Evolutionary conservation across 2,113 vertebrate species (phyloP).

Genomic region (Sander vitreus): DNA sequence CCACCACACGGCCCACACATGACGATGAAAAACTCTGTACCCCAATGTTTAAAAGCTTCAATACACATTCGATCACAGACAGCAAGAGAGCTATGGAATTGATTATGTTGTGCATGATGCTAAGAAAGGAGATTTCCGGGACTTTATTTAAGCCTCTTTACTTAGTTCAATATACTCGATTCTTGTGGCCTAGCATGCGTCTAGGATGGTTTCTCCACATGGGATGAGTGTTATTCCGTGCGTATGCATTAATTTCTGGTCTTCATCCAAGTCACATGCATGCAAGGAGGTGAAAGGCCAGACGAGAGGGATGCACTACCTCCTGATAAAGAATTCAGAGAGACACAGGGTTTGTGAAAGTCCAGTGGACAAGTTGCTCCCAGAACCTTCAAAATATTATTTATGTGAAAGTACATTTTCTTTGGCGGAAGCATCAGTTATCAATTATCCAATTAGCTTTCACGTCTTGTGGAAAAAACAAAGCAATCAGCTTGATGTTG

Average conservation of each 20-base stretch:
- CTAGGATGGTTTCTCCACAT: constrained; percentile 20
- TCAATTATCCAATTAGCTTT: constrained; percentile 55
- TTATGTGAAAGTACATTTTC: background rate
- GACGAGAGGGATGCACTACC: background rate
- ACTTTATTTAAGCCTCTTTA: constrained; percentile 46
- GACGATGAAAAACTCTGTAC: background rate
- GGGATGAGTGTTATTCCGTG: constrained; percentile 20
- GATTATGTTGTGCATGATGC: constrained; percentile 27
- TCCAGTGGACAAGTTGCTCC: background rate
- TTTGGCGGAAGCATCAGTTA: background rate
- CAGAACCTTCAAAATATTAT: background rate
- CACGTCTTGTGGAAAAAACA: constrained; percentile 36
- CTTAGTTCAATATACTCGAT: constrained; percentile 20
- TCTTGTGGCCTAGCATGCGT: constrained; percentile 37
- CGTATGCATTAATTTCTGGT: constrained; percentile 24
- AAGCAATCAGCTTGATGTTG: constrained; percentile 42
- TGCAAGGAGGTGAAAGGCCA: constrained; percentile 21
- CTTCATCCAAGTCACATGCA: constrained; percentile 35
- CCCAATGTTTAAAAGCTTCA: constrained; percentile 45
- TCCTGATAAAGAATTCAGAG: constrained; percentile 6
- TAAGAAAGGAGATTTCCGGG: constrained; percentile 18
- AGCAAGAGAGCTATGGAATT: constrained; percentile 16
- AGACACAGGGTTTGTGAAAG: background rate
- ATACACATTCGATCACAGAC: constrained; percentile 54
- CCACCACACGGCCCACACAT: background rate